Percentiles rank a stretch among this genome's conserved stretches.
Evolutionary conservation across 53 echinoderm and acorn worm species (phyloP).

Genomic region (Henricia sp.): DNA sequence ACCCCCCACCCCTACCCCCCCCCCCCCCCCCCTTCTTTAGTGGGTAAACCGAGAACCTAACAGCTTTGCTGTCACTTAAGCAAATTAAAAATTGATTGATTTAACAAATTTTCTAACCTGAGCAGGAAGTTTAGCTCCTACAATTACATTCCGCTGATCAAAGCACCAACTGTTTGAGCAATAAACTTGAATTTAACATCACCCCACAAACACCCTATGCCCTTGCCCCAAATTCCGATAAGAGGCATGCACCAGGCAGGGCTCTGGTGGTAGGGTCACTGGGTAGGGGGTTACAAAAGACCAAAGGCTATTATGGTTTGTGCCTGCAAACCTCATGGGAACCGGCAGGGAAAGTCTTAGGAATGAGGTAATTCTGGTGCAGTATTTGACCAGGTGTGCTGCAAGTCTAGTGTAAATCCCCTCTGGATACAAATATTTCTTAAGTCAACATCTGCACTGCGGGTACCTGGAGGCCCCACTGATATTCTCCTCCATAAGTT

Average conservation of each 20-base stretch:
- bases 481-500: too few species aligned
- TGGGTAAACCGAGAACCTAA: too few species aligned
- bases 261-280: too few species aligned
- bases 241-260: too few species aligned
- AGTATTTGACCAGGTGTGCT: conserved; percentile 61
- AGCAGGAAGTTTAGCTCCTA: neutral
- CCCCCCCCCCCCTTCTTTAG: too few species aligned
- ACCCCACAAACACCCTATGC: neutral
- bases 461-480: neutral
- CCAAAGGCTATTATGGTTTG: conserved; percentile 18
- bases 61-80: too few species aligned
- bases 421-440: neutral
- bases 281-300: neutral
- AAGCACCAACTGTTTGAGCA: conserved; percentile 20
- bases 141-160: neutral
- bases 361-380: conserved; percentile 4
- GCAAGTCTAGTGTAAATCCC: neutral
- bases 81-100: too few species aligned
- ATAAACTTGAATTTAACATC: neutral
- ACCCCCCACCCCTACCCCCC: too few species aligned
- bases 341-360: too few species aligned
- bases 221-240: conserved; percentile 10
- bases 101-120: neutral
- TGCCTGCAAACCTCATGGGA: too few species aligned
- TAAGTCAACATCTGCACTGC: conserved; percentile 26